Evolutionary conservation across 2,113 vertebrate species (phyloP).

Genomic region (Salvelinus fontinalis): DNA sequence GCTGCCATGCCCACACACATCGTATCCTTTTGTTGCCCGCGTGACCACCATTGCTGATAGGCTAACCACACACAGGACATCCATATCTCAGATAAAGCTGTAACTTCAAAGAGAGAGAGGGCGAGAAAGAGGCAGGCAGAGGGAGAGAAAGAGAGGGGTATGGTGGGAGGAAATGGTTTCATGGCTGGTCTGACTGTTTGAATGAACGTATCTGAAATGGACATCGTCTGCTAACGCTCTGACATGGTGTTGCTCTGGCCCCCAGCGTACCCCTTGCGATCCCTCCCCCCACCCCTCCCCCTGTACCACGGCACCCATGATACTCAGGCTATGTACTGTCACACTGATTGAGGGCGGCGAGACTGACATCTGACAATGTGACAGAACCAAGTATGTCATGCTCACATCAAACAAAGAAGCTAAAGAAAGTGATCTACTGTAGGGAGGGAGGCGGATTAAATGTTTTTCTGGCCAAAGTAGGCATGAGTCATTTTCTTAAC

Average conservation of each 20-base stretch:
- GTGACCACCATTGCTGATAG: slow-evolving; percentile 25
- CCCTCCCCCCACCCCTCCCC: slow-evolving; percentile 61
- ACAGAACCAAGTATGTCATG: slow-evolving; percentile 74
- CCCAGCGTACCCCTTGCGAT: slow-evolving; percentile 8
- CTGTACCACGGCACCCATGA: slow-evolving; percentile 70
- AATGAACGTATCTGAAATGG: slow-evolving; percentile 74
- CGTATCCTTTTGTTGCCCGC: slow-evolving; percentile 1
- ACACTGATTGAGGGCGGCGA: slow-evolving; percentile 63
- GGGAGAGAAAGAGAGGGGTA: slow-evolving; percentile 17
- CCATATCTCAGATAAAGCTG: slow-evolving; percentile 28
- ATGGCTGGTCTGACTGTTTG: slow-evolving; percentile 74
- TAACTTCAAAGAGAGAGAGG: slow-evolving; percentile 15
- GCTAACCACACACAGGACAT: slow-evolving; percentile 31
- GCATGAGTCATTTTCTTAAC: no score
- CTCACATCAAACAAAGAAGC: slow-evolving; percentile 65
- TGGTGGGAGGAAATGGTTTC: slow-evolving; percentile 74
- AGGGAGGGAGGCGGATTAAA: background rate
- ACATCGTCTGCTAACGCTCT: slow-evolving; percentile 77
- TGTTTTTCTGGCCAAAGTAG: no score
- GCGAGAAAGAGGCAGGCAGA: no score
- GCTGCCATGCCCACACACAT: slow-evolving; percentile 1
- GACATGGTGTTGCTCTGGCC: slow-evolving; percentile 79
- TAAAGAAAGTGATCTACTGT: slow-evolving; percentile 45
- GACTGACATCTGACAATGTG: slow-evolving; percentile 68
- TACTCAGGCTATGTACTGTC: slow-evolving; percentile 74